Conservation (phyloP, 1,140 invertebrate genomes). For the Caenorhabditis brenneri region DNA sequence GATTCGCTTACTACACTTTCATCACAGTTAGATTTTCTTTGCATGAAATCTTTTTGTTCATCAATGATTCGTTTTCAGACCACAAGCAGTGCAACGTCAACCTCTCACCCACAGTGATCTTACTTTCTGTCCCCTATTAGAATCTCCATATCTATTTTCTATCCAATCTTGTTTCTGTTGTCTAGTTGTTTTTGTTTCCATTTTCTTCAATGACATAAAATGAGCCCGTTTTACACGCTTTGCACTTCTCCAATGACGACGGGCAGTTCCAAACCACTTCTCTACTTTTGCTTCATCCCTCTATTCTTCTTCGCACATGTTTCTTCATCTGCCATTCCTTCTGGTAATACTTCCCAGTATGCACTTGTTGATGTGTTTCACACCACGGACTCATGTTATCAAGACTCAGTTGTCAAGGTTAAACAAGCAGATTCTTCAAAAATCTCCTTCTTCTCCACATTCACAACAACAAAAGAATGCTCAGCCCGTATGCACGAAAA, state of each 20-base stretch:
- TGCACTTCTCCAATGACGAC: not conserved
- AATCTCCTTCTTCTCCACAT: not conserved
- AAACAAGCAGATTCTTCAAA: not conserved
- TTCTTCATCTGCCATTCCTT: not conserved
- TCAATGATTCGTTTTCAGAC: not conserved
- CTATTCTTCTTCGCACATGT: not conserved
- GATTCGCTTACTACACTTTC: not conserved
- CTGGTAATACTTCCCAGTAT: not conserved
- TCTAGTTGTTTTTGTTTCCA: not conserved
- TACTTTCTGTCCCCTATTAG: not conserved
- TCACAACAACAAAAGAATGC: not conserved
- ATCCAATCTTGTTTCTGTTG: not conserved
- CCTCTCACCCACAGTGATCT: conserved; percentile 7
- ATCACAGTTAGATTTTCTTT: too few species aligned
- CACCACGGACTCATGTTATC: not conserved
- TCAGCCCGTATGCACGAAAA: not conserved
- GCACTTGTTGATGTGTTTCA: not conserved
- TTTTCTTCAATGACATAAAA: conserved; percentile 25
- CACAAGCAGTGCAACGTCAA: not conserved
- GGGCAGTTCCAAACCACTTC: not conserved
- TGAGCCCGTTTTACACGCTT: not conserved
- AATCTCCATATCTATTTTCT: not conserved
- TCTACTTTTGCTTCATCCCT: not conserved
- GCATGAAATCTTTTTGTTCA: too few species aligned
- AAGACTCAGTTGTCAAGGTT: conserved; percentile 7